phyloP scores from a whole-genome alignment of 2,797 vertebrate genomes.

The Alosa sapidissima region DNA sequence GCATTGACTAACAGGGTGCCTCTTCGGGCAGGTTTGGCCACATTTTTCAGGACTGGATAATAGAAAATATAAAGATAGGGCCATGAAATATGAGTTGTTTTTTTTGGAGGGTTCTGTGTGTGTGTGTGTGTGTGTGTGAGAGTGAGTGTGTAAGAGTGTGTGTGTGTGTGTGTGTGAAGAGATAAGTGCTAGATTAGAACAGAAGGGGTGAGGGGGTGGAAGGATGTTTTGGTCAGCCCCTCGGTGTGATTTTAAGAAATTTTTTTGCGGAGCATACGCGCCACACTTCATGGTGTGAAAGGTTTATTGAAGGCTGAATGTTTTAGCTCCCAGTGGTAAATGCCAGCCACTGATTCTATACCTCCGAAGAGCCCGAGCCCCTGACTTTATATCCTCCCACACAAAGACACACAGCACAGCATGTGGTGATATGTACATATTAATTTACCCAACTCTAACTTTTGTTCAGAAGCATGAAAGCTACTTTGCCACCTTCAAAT shows the following conservation, averaged over 20 bases:
- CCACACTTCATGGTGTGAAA: slow-evolving; percentile 7
- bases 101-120: slow-evolving; percentile 31
- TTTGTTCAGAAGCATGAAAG: background rate
- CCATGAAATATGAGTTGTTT: slow-evolving; percentile 76
- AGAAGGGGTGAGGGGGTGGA: slow-evolving; percentile 66
- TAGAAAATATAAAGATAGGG: slow-evolving; percentile 78
- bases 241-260: slow-evolving; percentile 41
- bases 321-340: slow-evolving; percentile 2
- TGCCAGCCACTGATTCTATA: background rate
- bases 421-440: background rate
- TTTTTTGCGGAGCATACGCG: slow-evolving; percentile 35
- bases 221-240: slow-evolving; percentile 54
- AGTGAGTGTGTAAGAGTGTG: slow-evolving; percentile 41
- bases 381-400: background rate
- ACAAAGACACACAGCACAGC: background rate
- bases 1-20: slow-evolving; percentile 46
- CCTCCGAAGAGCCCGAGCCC: background rate
- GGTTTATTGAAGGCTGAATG: slow-evolving; percentile 12
- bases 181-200: slow-evolving; percentile 77
- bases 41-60: slow-evolving; percentile 76
- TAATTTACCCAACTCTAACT: background rate
- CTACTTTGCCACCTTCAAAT: background rate
- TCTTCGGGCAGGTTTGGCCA: slow-evolving; percentile 58
- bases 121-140: slow-evolving; percentile 48
- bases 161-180: slow-evolving; percentile 60